A percentile compares a stretch with the other conserved stretches of the same genome.
These are phyloP conservation scores for Arrhamphus sclerolepis DNA, from an alignment of 2,797 vertebrate genomes.

Conservation along the genomic window DNA sequence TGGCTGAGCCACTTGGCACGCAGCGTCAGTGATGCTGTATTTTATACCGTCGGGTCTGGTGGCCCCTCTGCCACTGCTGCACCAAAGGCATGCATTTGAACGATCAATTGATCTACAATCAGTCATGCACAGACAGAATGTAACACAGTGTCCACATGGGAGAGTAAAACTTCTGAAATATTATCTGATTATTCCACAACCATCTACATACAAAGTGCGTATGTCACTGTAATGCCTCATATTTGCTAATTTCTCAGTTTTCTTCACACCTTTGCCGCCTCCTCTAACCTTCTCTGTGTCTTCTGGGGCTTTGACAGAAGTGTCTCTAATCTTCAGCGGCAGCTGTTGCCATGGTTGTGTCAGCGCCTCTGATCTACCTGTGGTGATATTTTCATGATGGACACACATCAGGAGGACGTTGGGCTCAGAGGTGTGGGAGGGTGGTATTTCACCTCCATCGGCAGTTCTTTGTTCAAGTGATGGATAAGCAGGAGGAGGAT, in stretches of 20 bases:
- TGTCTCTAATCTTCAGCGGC: conserved; percentile 47
- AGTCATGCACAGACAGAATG: not conserved
- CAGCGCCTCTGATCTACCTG: conserved; percentile 42
- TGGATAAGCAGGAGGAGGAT: conserved; percentile 26
- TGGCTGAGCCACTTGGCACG: conserved; percentile 49
- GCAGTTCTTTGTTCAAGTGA: conserved; percentile 37
- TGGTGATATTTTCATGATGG: conserved; percentile 44
- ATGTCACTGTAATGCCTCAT: not conserved
- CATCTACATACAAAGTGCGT: not conserved
- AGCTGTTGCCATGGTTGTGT: conserved; percentile 71
- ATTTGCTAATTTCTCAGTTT: not conserved
- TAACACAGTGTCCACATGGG: not conserved
- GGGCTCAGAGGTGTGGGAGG: conserved; percentile 46
- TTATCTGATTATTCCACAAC: not conserved
- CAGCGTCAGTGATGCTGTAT: conserved; percentile 50
- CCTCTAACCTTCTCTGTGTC: conserved; percentile 12
- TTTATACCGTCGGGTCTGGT: conserved; percentile 27
- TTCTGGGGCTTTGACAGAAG: conserved; percentile 44
- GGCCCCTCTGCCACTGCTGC: conserved; percentile 10
- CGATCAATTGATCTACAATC: conserved; percentile 14
- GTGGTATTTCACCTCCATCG: conserved; percentile 43
- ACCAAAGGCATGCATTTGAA: not conserved
- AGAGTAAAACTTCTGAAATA: not conserved
- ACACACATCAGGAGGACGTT: conserved; percentile 50
- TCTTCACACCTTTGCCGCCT: not conserved